A percentile compares a stretch with the other conserved stretches of the same genome.
These are phyloP conservation scores for Dicentrarchus labrax DNA, from an alignment of 2,113 vertebrate genomes.

Conservation along the genomic window DNA sequence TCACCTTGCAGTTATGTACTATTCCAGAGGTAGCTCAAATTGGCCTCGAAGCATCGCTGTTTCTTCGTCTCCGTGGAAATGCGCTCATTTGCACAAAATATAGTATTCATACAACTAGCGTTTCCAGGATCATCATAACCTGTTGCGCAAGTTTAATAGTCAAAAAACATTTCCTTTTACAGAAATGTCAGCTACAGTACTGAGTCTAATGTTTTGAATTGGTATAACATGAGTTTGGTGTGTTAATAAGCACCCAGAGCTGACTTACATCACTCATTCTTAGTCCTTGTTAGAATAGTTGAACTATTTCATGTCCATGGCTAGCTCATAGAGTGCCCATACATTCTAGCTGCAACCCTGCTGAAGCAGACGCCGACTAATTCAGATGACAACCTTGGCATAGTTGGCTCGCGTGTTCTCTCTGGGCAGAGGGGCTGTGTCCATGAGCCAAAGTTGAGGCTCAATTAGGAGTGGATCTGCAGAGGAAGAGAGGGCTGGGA, in stretches of 20 bases:
- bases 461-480: constrained; percentile 57
- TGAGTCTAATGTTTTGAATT: background rate
- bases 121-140: background rate
- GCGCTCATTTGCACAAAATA: background rate
- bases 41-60: background rate
- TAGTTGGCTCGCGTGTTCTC: constrained; percentile 28
- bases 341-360: constrained; percentile 23
- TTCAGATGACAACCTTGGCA: constrained; percentile 54
- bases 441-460: constrained; percentile 51
- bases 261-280: constrained; percentile 8
- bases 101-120: no score
- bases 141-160: background rate
- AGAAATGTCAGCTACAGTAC: constrained; percentile 2
- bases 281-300: background rate
- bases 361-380: constrained; percentile 23
- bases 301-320: constrained; percentile 7
- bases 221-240: background rate
- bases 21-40: constrained; percentile 17
- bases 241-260: constrained; percentile 21
- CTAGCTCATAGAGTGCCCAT: constrained; percentile 16
- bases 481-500: constrained; percentile 21
- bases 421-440: constrained; percentile 39
- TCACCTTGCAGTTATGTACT: constrained; percentile 40
- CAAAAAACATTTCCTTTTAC: background rate
- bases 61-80: background rate